Conservation (phyloP, 2,113 vertebrate genomes). For the Eurystomus gularis region DNA sequence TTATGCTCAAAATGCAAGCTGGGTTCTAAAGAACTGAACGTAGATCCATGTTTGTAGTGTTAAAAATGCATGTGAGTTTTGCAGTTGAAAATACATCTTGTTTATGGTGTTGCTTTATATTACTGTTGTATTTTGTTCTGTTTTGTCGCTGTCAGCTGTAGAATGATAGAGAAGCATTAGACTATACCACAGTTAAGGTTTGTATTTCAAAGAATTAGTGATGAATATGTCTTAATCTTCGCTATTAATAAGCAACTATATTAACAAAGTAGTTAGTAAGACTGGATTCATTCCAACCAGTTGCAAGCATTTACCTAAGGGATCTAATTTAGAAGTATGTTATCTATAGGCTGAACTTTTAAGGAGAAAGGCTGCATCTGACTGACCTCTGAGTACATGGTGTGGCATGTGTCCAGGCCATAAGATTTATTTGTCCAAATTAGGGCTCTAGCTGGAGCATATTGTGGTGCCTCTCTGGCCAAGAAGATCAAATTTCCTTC, state of each 20-base stretch:
- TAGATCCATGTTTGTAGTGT: slow-evolving; percentile 1
- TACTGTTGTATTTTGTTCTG: neutral
- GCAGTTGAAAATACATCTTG: slow-evolving; percentile 6
- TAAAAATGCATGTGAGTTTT: slow-evolving; percentile 34
- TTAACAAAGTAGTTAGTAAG: neutral
- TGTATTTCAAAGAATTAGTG: neutral
- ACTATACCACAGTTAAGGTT: neutral
- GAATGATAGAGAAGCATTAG: neutral
- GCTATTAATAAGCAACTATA: neutral
- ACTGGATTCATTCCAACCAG: neutral
- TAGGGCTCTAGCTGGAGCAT: neutral
- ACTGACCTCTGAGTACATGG: neutral
- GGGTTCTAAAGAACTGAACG: slow-evolving; percentile 16
- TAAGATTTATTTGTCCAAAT: neutral
- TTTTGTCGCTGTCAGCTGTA: neutral
- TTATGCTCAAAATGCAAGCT: slow-evolving; percentile 36
- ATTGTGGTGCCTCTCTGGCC: neutral
- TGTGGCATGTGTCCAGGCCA: neutral
- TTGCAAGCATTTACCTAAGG: neutral
- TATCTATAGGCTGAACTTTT: neutral
- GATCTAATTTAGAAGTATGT: neutral
- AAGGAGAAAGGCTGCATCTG: neutral
- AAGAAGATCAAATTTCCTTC: neutral
- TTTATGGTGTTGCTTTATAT: neutral
- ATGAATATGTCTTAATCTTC: neutral